Conservation (phyloP, 2,113 vertebrate genomes). For the Trematocara zebra region DNA sequence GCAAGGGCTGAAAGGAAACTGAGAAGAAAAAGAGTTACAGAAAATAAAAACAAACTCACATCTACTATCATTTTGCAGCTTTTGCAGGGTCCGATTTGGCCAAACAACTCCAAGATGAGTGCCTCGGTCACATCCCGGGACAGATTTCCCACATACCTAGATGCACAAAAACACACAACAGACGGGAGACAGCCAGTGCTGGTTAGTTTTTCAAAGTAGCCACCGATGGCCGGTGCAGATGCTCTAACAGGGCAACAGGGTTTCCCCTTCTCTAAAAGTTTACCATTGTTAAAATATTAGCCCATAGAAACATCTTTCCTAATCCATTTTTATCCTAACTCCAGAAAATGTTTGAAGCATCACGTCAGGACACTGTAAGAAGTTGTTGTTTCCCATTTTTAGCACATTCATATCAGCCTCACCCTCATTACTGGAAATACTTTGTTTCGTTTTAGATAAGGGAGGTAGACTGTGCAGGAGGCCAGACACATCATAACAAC, state of each 20-base stretch:
- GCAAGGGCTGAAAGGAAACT: background rate
- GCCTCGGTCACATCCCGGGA: conserved; percentile 96
- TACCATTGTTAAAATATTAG: background rate
- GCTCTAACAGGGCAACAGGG: background rate
- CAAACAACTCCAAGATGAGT: conserved; percentile 94
- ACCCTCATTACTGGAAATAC: background rate
- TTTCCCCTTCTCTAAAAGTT: background rate
- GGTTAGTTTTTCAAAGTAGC: background rate
- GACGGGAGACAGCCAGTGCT: background rate
- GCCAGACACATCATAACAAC: background rate
- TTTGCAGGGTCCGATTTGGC: conserved; percentile 97
- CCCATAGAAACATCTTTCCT: background rate
- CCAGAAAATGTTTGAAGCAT: background rate
- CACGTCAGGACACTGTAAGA: background rate
- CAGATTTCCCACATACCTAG: conserved; percentile 94
- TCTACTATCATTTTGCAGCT: conserved; percentile 99
- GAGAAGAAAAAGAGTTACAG: background rate
- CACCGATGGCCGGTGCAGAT: background rate
- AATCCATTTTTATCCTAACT: background rate
- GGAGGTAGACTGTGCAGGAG: background rate
- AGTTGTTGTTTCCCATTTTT: background rate
- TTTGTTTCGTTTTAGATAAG: background rate
- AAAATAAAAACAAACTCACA: conserved; percentile 75
- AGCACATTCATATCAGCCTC: background rate
- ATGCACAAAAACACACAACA: background rate